Evolutionary conservation across 2,113 vertebrate species (phyloP), one percentile per base, ranked within the genome.

Genomic region (Ahaetulla prasina): DNA sequence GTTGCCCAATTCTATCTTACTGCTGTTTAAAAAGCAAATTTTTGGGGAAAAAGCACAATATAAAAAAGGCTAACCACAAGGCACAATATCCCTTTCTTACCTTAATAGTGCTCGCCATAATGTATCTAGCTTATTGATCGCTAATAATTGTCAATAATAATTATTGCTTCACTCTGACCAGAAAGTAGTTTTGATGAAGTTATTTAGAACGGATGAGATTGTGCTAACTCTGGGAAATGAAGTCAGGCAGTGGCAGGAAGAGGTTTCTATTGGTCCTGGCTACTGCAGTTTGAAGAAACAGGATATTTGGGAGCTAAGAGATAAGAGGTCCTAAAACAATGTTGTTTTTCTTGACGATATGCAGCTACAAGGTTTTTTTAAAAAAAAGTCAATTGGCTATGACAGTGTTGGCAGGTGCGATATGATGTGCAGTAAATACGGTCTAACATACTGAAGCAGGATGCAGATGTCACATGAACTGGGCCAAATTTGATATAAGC

Each of bases 181-280:
- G 98, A 98, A 98, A 97, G 97, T 96, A 97, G 97, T 98, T 98
- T 98, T 98, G 98, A 98, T 98, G 98, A 97, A 97, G 97, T 98
- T 98, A 98, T 98, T 98, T 98, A 97, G 98, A 98, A 98, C 98
- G 98, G 98, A 98, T 98, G 98, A 99, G 98, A 98, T 98, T 98
- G 98, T 98, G 98, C 98, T 98, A 98, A 98, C 96, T 98, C 97
- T 98, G 98, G 98, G 98, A 99, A 99, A 98, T 99, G 98, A 98
- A 98, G 98, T 98, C 98, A 98, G 97, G 97, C 98, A 98, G 98
- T 98, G 98, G 97, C 98, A 99, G 98, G 98, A 98, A 99, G 98
- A 98, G 98, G 96, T 98, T 99, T 98, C 98, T 98, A 99, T 99
- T 99, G 98, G 98, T 98, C 98, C 98, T 98, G 98, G 98, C 98